Base-by-base conservation (phyloP, 2,888 invertebrate species). In the Trissolcus brochymenae region DNA sequence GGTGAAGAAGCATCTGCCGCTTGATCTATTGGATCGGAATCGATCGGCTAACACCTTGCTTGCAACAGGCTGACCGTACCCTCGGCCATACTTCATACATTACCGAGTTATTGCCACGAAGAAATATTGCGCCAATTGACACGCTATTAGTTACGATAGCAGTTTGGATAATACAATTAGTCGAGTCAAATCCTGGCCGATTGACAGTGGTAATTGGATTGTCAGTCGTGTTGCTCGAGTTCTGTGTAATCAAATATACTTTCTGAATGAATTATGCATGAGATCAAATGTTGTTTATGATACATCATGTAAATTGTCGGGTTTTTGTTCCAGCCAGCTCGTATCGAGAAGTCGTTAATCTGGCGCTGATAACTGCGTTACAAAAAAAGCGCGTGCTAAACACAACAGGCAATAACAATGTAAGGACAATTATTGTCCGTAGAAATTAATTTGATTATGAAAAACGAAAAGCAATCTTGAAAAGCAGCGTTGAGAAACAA, bases 21-120 rank as follows among this genome's bases (percentile, higher is more conserved):
- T 82, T 84, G 85, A 87, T 87, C 86, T 86, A 84, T 86, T 84
- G 85, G 83, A 85, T 85, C 83, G 83, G 79, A 84, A 81, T 84
- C 85, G 85, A 86, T 87, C 84, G 84, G 82, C 85, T 86, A 83
- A 84, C 85, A 86, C 87, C 86, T 87, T 81, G 82, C 81, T 80
- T 80, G 81, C 79, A 80, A 84, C 71, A 80, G 78, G 78, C 78
- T 75, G 81, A 75, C 81, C 77, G 70, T 75, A 79, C 72, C 72
- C 72, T 78, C 79, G 67, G 55, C 64, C 54, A 59, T 61, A 29
- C 65, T 71, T 74, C 61, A 67, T 71, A 55, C 46, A 70, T 70
- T 70, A 70, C 55, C 41, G 19, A 65, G 62, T 74, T 76, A 65
- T 70, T 70, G 55, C 65, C 51, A 53, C 50, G 68, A 68, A 68